Evolutionary conservation across 2,113 vertebrate genomes (phyloP), one percentile per base, ranked within the genome.

Genomic region (Ptilorrhoa leucosticta): DNA sequence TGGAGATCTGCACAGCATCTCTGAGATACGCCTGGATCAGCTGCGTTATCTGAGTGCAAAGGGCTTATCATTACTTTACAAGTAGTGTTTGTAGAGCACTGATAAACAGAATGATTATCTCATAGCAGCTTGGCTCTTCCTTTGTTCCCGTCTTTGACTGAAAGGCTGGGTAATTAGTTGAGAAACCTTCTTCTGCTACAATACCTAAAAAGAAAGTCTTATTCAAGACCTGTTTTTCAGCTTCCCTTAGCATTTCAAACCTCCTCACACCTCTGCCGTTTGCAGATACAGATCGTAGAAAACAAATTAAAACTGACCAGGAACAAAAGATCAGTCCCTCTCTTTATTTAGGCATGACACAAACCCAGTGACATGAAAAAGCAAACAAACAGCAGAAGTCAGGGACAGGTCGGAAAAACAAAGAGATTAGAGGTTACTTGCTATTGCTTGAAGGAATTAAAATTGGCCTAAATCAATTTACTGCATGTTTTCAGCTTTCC

Each of bases 401-500:
- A 91, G 37, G 28, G 53, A 61, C 26, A 73, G 86, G 73, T 89
- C 60, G 92, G 73, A 84, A 96, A 89, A 96, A 79, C 61, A 83
- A 35, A 89, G 82, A 87, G 33, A 51, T 61, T 58, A 50, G 45
- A 89, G 17, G 31, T 44, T 92, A 56, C 78, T 69, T 65, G 50
- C 20, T 63, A 28, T 79, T 86, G 24, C 70, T 89, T 90, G 37
- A 66, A 90, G 86, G 77, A 79, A 95, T 65, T 87, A 95, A 96
- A 97, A 82, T 57, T 57, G 50, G 30, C 50, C 57, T 88, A 76
- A 96, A 90, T 83, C 53, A 83, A 95, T 88, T 68, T 90, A 71
- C 21, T 76, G 48, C 2, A 11, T 60, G n/a, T 89, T 96, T 94
- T 48, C 39, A 64, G 77, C 82, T 90, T 87, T 83, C 23, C 82